Percentiles rank a stretch among this genome's conserved stretches.
phyloP scores from a whole-genome alignment of 1,140 invertebrate species.

The Drosophila gunungcola region DNA sequence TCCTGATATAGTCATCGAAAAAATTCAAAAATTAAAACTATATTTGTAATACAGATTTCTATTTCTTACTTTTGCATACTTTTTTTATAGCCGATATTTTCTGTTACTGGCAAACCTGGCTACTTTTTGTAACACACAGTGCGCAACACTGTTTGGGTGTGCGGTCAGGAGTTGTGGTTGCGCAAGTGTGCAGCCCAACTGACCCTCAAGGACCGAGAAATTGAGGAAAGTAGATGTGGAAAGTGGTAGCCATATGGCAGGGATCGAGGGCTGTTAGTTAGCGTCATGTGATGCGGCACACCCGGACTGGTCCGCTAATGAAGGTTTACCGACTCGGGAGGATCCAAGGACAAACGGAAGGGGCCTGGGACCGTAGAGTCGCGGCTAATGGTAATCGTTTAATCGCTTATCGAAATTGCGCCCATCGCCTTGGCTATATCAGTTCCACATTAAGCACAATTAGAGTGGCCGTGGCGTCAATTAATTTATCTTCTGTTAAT shows the following conservation, averaged over 20 bases:
- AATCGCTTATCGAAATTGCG: constrained; percentile 71
- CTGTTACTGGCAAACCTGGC: not conserved
- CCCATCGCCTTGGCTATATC: constrained; percentile 58
- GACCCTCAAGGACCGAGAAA: constrained; percentile 39
- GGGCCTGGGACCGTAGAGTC: not conserved
- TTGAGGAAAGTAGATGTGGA: constrained; percentile 13
- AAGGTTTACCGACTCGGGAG: constrained; percentile 6
- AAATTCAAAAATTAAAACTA: too few relatives aligned
- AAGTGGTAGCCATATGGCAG: constrained; percentile 37
- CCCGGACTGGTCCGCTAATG: constrained; percentile 35
- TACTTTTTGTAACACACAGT: not conserved
- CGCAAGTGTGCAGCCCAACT: constrained; percentile 39
- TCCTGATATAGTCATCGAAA: too few relatives aligned
- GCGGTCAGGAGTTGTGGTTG: constrained; percentile 16
- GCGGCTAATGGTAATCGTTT: constrained; percentile 61
- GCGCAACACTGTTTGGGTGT: constrained; percentile 2
- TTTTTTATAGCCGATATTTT: too few relatives aligned
- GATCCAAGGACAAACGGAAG: constrained; percentile 6
- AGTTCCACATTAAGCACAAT: constrained; percentile 76
- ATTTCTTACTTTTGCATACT: too few relatives aligned
- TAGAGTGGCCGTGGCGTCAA: constrained; percentile 67
- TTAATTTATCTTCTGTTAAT: constrained; percentile 79
- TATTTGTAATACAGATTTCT: too few relatives aligned
- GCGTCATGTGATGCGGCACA: constrained; percentile 40
- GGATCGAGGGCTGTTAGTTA: constrained; percentile 27